Conservation (phyloP, 2,113 vertebrate species). For the Sminthopsis crassicaudata region DNA sequence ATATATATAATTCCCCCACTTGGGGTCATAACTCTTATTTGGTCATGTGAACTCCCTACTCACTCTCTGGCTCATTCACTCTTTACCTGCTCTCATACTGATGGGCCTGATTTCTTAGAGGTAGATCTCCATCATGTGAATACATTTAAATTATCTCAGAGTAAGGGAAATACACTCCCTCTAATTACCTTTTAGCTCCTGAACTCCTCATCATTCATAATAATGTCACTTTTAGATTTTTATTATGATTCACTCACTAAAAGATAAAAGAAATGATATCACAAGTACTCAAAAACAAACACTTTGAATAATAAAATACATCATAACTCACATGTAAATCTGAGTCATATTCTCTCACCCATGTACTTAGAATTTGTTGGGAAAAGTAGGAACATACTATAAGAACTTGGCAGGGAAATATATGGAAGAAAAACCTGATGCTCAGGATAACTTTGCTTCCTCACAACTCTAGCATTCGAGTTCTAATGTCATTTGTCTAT, state of each 20-base stretch:
- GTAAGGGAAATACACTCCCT: not conserved
- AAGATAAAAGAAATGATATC: not conserved
- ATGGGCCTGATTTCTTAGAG: not conserved
- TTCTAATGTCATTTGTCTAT: not conserved
- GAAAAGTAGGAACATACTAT: too few relatives aligned
- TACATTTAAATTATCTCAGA: not conserved
- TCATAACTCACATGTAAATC: not conserved
- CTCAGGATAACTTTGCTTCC: not conserved
- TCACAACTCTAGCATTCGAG: not conserved
- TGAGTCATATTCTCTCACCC: not conserved
- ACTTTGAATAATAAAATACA: not conserved
- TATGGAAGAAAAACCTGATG: not conserved
- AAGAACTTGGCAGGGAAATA: not conserved
- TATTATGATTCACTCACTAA: not conserved
- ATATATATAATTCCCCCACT: not conserved
- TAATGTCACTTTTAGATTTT: not conserved
- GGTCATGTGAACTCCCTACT: not conserved
- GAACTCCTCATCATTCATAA: not conserved
- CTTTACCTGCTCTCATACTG: not conserved
- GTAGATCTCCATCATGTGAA: not conserved
- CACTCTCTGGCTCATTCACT: not conserved
- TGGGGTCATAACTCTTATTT: not conserved
- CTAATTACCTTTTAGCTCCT: not conserved
- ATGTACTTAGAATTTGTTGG: too few relatives aligned
- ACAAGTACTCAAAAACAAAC: not conserved